Evolutionary conservation across 1,140 invertebrate genomes (phyloP).

Genomic region (Lepidurus couesii): DNA sequence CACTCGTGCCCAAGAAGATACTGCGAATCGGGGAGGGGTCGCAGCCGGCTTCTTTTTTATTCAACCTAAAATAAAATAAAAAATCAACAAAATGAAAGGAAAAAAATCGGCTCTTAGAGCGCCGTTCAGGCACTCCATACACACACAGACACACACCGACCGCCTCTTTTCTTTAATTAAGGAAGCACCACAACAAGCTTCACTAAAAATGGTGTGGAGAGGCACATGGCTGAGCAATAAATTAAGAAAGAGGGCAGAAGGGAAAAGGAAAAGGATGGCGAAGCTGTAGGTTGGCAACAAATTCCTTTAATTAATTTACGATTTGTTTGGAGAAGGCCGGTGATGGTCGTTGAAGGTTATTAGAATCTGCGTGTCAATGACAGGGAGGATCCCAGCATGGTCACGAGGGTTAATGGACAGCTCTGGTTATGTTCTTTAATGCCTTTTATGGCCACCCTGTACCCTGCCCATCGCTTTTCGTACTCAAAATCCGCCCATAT

Average conservation of each 20-base stretch:
- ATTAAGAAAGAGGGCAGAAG: not conserved
- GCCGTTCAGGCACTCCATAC: not conserved
- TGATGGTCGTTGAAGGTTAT: not conserved
- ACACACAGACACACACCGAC: not conserved
- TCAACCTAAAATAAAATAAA: not conserved
- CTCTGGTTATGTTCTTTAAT: conserved; percentile 5
- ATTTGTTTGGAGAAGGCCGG: not conserved
- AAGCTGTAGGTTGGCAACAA: not conserved
- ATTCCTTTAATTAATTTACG: conserved; percentile 12
- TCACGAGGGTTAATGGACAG: conserved; percentile 18
- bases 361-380: conserved; percentile 1
- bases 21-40: not conserved
- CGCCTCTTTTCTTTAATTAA: not conserved
- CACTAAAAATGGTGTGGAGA: not conserved
- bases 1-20: not conserved
- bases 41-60: no score
- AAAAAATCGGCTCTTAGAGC: not conserved
- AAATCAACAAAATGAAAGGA: not conserved
- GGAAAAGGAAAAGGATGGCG: not conserved
- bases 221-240: conserved; percentile 1
- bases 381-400: not conserved
- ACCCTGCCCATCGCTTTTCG: not conserved
- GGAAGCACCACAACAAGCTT: not conserved
- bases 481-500: not conserved
- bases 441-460: not conserved